Evolutionary conservation across 1,140 invertebrate species (phyloP), one percentile per base, ranked within the genome.

Genomic region (Drosophila pallidifrons): DNA sequence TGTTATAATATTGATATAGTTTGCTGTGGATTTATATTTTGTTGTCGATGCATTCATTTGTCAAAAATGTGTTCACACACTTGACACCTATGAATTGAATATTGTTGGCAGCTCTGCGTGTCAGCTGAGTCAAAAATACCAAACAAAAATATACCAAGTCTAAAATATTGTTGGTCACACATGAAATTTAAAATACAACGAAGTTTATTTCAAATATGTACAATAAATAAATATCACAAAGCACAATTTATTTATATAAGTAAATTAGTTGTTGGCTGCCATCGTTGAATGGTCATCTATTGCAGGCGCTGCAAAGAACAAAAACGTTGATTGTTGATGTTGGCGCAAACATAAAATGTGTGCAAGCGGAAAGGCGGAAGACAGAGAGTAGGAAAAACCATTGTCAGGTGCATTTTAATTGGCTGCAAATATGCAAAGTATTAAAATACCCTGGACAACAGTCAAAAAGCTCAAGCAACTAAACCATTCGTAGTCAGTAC

Each of bases 401-500:
- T 30, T 55, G 5, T 67, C 54, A 65, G 15, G 55, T 69, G 58
- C 35, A 70, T 58, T 65, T 55, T 28, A 59, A 61, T 55, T 3
- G 3, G 25, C 11, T 49, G 35, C 5, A 30, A 16, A 30, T 41
- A 32, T 49, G 11, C 3, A 38, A 54, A 25, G 8, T 16, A 43
- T 60, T 52, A 45, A 47, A 74, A 77, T 52, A 59, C 63, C 61
- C 41, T 35, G 69, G 5, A 47, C 61, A 73, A 71, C 61, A 38
- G 35, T 2, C 2, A 47, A 54, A 75, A 60, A 69, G 81, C 64
- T 91, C 72, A 93, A 81, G 87, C 93, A 73, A 94, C 93, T 83
- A 94, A 93, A 71, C 93, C 93, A 38, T 94, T 93, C 11, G 94
- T 94, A 55, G 93, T 94, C 63, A 95, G 91, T 67, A 94, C 92